phyloP scores from a whole-genome alignment of 2,888 invertebrate genomes.

The Lamproptera curius region DNA sequence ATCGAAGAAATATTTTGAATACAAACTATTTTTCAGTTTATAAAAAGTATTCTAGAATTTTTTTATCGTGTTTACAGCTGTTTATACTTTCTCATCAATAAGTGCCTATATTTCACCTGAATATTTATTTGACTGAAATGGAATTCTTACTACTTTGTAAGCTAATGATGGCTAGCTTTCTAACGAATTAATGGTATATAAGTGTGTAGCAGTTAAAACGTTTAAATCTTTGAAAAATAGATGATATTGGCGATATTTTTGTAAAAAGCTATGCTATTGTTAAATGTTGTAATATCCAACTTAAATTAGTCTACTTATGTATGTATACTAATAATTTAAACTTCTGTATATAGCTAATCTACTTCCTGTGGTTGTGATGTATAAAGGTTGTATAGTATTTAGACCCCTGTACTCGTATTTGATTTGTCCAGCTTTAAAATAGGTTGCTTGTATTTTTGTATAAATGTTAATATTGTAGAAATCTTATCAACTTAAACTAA shows the following conservation, averaged over 20 bases:
- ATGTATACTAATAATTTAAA: background rate
- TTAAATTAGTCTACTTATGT: background rate
- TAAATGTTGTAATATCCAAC: constrained; percentile 1
- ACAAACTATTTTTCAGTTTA: no score
- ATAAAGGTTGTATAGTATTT: background rate
- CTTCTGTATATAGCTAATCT: background rate
- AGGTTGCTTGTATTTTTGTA: no score
- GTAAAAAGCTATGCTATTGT: constrained; percentile 3
- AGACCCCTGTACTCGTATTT: background rate
- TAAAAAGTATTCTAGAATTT: no score
- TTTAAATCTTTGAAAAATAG: background rate
- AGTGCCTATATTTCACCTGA: background rate
- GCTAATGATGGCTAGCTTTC: background rate
- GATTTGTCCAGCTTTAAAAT: no score
- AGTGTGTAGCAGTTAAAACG: background rate
- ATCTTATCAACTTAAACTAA: no score
- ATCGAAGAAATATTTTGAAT: no score
- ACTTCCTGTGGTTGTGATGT: constrained; percentile 20
- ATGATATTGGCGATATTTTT: constrained; percentile 12
- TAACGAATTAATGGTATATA: constrained; percentile 9
- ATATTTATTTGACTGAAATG: constrained; percentile 1
- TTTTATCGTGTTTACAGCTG: no score
- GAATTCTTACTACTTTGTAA: background rate
- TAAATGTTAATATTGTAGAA: no score
- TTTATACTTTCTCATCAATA: no score